phyloP scores from a whole-genome alignment of 1,140 invertebrate species.

The Cydia amplana region DNA sequence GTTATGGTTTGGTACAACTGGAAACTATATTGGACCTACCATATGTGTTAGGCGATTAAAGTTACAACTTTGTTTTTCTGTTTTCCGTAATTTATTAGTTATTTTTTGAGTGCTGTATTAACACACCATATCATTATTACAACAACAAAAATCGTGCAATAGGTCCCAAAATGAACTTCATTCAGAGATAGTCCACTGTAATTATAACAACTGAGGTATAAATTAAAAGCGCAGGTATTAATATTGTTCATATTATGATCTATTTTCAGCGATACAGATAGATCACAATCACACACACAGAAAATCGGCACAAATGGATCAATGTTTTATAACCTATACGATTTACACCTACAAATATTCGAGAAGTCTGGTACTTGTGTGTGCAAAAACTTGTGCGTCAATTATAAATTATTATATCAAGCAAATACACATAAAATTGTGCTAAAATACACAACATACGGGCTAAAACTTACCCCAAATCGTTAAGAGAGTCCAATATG shows the following conservation, averaged over 20 bases:
- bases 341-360: not conserved
- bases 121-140: too few species aligned
- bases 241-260: not conserved
- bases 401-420: not conserved
- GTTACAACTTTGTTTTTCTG: too few species aligned
- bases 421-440: not conserved
- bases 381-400: not conserved
- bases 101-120: too few species aligned
- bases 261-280: not conserved
- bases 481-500: conserved; percentile 68
- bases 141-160: too few species aligned
- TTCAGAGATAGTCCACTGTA: too few species aligned
- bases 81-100: too few species aligned
- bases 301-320: conserved; percentile 1
- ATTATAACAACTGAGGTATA: not conserved
- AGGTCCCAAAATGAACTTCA: too few species aligned
- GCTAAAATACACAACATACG: conserved; percentile 3
- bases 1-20: too few species aligned
- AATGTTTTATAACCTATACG: not conserved
- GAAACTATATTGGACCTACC: too few species aligned
- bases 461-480: conserved; percentile 63
- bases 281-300: not conserved
- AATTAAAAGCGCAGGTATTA: not conserved
- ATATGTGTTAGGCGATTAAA: too few species aligned
- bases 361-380: not conserved